These are phyloP conservation scores for Dryobota labecula DNA, from an alignment of 2,888 invertebrate genomes.

Conservation along the genomic window DNA sequence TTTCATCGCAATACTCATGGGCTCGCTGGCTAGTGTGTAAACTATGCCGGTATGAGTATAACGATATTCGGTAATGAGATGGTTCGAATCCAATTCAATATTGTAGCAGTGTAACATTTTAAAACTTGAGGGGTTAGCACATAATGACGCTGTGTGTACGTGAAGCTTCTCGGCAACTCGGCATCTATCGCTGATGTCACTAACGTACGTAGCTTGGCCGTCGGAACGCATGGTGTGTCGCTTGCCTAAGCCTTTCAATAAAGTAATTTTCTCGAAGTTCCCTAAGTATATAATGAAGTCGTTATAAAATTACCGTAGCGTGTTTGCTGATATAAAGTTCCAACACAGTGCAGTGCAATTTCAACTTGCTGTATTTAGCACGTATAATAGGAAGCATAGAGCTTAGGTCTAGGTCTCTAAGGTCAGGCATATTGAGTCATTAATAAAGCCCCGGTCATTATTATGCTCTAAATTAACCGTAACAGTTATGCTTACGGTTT, in stretches of 20 bases:
- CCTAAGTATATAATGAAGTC: slow-evolving; percentile 21
- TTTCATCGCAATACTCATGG: too few species aligned
- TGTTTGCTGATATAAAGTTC: slow-evolving; percentile 7
- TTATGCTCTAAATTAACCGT: slow-evolving; percentile 36
- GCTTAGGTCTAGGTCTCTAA: slow-evolving; percentile 14
- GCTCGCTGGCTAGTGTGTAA: too few species aligned
- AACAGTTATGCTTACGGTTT: slow-evolving; percentile 32
- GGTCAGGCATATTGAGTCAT: slow-evolving; percentile 38
- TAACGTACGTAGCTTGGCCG: not conserved
- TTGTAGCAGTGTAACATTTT: too few species aligned
- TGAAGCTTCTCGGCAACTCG: slow-evolving; percentile 1
- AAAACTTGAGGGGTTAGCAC: too few species aligned
- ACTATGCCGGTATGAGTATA: too few species aligned
- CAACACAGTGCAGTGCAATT: not conserved
- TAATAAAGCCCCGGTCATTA: slow-evolving; percentile 42
- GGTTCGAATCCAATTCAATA: too few species aligned
- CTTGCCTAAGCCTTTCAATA: slow-evolving; percentile 9
- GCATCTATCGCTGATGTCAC: not conserved
- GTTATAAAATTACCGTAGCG: slow-evolving; percentile 10
- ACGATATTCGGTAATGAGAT: too few species aligned
- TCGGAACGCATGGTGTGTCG: not conserved
- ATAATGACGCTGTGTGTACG: too few species aligned
- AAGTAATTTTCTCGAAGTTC: slow-evolving; percentile 19
- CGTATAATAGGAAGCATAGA: not conserved
- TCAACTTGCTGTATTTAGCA: not conserved